These are phyloP conservation scores for Myotis daubentonii DNA, from an alignment of 2,797 vertebrate genomes.

Conservation along the genomic window DNA sequence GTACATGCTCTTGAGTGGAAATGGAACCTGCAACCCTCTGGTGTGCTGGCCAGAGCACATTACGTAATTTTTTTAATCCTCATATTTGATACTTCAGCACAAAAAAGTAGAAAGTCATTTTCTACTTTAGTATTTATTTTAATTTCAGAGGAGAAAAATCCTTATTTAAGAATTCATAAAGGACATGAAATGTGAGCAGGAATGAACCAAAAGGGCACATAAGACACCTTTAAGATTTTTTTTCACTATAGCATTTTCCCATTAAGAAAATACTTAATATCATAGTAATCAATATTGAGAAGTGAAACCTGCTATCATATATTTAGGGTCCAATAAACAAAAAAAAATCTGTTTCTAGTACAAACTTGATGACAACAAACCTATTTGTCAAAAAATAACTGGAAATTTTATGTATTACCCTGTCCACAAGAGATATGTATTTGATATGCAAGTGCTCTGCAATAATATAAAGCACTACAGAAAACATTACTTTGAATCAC, in stretches of 20 bases:
- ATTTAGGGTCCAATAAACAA: neutral
- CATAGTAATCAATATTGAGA: neutral
- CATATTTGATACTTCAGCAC: neutral
- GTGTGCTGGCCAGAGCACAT: neutral
- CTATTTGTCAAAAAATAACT: conserved; percentile 2
- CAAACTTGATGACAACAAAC: neutral
- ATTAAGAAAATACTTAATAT: conserved; percentile 11
- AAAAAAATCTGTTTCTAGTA: neutral
- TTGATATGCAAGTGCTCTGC: neutral
- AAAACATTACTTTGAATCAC: neutral
- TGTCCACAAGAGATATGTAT: neutral
- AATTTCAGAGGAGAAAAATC: conserved; percentile 8
- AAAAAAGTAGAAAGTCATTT: neutral
- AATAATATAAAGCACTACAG: neutral
- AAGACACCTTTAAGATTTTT: neutral
- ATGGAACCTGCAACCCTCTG: neutral
- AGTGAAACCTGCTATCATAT: neutral
- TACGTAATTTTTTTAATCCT: neutral
- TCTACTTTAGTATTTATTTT: neutral
- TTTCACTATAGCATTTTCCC: neutral
- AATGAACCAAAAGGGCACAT: neutral
- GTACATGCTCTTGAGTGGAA: neutral
- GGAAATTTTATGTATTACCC: neutral
- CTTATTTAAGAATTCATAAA: neutral
- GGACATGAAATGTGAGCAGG: neutral